These are phyloP conservation scores for Chloropsis hardwickii DNA, from an alignment of 2,113 vertebrate species.

Conservation along the genomic window DNA sequence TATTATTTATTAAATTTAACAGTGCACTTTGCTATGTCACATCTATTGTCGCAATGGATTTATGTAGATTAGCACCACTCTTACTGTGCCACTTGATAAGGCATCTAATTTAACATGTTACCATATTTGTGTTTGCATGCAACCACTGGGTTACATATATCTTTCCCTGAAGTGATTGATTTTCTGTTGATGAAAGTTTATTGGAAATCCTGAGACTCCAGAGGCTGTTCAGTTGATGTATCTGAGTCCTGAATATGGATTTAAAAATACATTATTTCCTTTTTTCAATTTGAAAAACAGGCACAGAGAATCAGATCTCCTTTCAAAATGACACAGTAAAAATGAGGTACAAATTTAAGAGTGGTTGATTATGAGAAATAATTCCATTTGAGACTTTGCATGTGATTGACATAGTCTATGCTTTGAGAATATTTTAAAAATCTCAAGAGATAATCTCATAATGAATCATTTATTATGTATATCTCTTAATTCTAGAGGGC, in stretches of 20 bases:
- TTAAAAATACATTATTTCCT: conserved; percentile 24
- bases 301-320: not conserved
- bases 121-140: not conserved
- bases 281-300: not conserved
- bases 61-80: not conserved
- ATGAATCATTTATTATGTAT: conserved; percentile 68
- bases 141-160: not conserved
- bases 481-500: conserved; percentile 55
- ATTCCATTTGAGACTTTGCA: conserved; percentile 34
- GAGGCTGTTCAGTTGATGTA: conserved; percentile 13
- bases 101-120: conserved; percentile 4
- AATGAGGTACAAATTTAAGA: conserved; percentile 43
- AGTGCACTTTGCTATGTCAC: not conserved
- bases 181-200: conserved; percentile 48
- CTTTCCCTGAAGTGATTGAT: conserved; percentile 38
- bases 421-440: conserved; percentile 59
- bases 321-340: conserved; percentile 28
- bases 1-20: not conserved
- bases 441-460: conserved; percentile 55
- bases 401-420: conserved; percentile 53
- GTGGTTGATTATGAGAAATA: conserved; percentile 22
- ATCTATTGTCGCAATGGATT: not conserved
- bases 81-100: not conserved
- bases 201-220: conserved; percentile 27
- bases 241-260: not conserved